Evolutionary conservation across 2,888 invertebrate species (phyloP).

Genomic region (Pristionchus arcanus): DNA sequence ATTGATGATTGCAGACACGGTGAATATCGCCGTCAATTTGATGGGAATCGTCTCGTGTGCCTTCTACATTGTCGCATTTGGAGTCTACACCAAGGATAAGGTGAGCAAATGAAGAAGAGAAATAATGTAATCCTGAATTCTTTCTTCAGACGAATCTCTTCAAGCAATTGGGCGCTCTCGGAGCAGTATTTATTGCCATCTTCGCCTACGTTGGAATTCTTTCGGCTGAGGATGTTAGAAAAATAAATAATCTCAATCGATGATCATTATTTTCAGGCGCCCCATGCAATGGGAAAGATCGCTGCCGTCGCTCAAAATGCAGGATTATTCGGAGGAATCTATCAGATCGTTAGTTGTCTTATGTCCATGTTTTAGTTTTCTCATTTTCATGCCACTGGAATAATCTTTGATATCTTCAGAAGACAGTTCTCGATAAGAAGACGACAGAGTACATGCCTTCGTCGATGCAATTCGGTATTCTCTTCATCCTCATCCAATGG

Average conservation of each 20-base stretch:
- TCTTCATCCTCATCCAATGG: slow-evolving; percentile 74
- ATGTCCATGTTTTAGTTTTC: neutral
- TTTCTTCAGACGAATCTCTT: slow-evolving; percentile 72
- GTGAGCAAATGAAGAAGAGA: slow-evolving; percentile 60
- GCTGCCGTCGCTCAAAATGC: slow-evolving; percentile 76
- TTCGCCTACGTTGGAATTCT: slow-evolving; percentile 70
- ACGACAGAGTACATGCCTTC: slow-evolving; percentile 78
- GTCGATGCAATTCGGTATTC: slow-evolving; percentile 73
- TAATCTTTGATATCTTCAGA: slow-evolving; percentile 61
- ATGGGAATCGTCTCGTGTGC: slow-evolving; percentile 71
- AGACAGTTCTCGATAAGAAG: slow-evolving; percentile 67
- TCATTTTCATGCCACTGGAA: neutral
- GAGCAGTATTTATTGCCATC: slow-evolving; percentile 62
- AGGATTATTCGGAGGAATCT: slow-evolving; percentile 72
- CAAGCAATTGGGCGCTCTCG: slow-evolving; percentile 68
- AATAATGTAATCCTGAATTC: neutral
- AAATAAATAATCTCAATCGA: too few species aligned
- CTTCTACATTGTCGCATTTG: slow-evolving; percentile 71
- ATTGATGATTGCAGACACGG: slow-evolving; percentile 70
- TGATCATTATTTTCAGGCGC: slow-evolving; percentile 3
- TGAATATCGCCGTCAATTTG: slow-evolving; percentile 72
- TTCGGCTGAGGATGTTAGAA: slow-evolving; percentile 57
- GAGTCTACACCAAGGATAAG: slow-evolving; percentile 76
- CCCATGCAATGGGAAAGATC: slow-evolving; percentile 73
- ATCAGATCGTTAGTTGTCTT: slow-evolving; percentile 69